Evolutionary conservation across 2,113 vertebrate species (phyloP).

Genomic region (Microcebus ravelobensis): DNA sequence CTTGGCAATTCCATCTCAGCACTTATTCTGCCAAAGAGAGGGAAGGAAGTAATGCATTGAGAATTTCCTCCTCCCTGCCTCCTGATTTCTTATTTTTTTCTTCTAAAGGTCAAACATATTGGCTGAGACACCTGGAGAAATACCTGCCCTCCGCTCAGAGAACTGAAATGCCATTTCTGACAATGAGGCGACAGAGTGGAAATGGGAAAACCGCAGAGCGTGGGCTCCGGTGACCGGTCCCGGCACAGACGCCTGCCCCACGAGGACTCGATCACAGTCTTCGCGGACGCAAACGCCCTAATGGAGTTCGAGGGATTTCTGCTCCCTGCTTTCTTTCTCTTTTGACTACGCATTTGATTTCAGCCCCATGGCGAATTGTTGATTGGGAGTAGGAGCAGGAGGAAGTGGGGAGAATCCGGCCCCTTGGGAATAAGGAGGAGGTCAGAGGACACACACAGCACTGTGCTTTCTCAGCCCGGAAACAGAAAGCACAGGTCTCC

Average conservation of each 20-base stretch:
- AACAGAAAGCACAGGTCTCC: not conserved
- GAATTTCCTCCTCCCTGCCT: not conserved
- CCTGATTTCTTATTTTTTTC: not conserved
- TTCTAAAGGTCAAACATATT: not conserved
- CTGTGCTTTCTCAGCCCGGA: not conserved
- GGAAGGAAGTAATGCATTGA: not conserved
- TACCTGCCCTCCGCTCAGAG: not conserved
- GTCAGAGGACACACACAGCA: rapidly evolving
- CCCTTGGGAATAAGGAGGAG: rapidly evolving
- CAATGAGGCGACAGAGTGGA: not conserved
- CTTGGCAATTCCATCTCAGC: not conserved
- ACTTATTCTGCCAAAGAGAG: not conserved
- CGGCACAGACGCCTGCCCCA: rapidly evolving
- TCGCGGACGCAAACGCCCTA: rapidly evolving
- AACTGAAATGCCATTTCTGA: not conserved
- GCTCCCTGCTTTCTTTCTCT: not conserved
- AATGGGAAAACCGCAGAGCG: rapidly evolving
- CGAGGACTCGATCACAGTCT: rapidly evolving
- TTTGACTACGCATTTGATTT: not conserved
- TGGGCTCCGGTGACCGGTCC: not conserved
- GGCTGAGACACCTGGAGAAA: not conserved
- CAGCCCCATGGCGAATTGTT: not conserved
- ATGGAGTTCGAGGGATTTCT: rapidly evolving
- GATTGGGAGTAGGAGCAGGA: not conserved
- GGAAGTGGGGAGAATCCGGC: not conserved